phyloP scores from a whole-genome alignment of 35 echinoderm and acorn worm species.

The Ophioderma brevispina region DNA sequence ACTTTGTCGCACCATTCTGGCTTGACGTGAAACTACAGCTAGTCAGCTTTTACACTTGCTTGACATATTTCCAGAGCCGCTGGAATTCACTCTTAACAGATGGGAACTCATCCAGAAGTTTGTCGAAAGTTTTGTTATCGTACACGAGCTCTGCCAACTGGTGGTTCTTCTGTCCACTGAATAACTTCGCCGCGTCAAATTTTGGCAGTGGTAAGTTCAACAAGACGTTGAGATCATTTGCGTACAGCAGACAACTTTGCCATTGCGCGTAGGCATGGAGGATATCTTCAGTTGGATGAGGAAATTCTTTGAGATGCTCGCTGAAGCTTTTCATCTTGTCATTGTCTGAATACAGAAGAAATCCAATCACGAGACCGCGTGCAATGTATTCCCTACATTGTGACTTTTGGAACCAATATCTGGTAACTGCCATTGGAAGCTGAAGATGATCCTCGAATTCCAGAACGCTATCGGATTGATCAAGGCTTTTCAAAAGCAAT shows the following conservation, averaged over 20 bases:
- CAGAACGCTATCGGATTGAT: background rate
- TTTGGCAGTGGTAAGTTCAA: constrained; percentile 24
- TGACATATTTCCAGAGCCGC: no score
- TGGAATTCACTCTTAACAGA: no score
- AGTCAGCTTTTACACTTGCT: no score
- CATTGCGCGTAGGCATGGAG: constrained; percentile 54
- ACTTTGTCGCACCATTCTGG: no score
- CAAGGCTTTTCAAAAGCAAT: background rate
- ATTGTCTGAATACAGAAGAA: background rate
- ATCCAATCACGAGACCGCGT: background rate
- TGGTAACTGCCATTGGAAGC: background rate
- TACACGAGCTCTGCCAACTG: background rate
- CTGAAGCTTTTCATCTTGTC: constrained; percentile 25
- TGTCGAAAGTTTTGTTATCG: background rate
- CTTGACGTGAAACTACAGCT: no score
- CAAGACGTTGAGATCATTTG: constrained; percentile 41
- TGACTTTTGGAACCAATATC: background rate
- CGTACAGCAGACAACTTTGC: constrained; percentile 22
- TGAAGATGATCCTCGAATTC: background rate
- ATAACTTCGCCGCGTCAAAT: background rate
- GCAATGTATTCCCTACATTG: background rate
- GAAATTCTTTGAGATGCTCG: background rate
- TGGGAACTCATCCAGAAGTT: no score
- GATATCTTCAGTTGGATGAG: constrained; percentile 4
- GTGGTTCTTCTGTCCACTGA: background rate